Evolutionary conservation across 2,113 vertebrate genomes (phyloP), one percentile per base, ranked within the genome.

Genomic region (Oryzias curvinotus): DNA sequence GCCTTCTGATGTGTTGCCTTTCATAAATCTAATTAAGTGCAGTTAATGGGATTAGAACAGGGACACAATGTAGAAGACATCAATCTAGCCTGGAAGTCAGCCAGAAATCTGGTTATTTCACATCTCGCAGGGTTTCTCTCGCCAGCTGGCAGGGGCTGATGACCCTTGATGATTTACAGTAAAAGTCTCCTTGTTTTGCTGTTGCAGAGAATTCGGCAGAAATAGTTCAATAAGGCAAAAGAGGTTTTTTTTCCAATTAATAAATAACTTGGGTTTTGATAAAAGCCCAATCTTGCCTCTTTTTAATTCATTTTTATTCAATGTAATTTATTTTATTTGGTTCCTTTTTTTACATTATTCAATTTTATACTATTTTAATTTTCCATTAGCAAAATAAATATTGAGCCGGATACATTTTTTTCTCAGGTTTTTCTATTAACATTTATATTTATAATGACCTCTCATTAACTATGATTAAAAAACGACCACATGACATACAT

Each of bases 41-140:
- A 73, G 71, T 85, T 85, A 86, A 90, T 84, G 70, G 82, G 86
- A 90, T 88, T 90, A 85, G 77, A 84, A 73, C 50, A 17, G 63
- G 77, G 78, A 85, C 84, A 85, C 73, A 77, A 78, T 70, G 81
- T 73, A 81, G 83, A 73, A 82, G 79, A 82, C 85, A 86, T 86
- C 75, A 86, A 80, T 88, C 85, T 79, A 65, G 30, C 72, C 77
- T 90, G 87, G 88, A 88, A 81, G 63, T 73, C 75, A 56, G 88
- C 88, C 88, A 89, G 60, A 57, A 58, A 75, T 85, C 71, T 49
- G 61, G 69, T 85, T 66, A 58, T 68, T 80, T 77, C 80, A 73
- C 67, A 77, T 84, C 72, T 75, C 65, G 71, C 77, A 67, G 82
- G 79, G 77, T 80, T 77, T 81, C 75, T 77, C 52, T 67, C 68